phyloP scores from a whole-genome alignment of 2,797 vertebrate species.

The Pipistrellus nathusii region DNA sequence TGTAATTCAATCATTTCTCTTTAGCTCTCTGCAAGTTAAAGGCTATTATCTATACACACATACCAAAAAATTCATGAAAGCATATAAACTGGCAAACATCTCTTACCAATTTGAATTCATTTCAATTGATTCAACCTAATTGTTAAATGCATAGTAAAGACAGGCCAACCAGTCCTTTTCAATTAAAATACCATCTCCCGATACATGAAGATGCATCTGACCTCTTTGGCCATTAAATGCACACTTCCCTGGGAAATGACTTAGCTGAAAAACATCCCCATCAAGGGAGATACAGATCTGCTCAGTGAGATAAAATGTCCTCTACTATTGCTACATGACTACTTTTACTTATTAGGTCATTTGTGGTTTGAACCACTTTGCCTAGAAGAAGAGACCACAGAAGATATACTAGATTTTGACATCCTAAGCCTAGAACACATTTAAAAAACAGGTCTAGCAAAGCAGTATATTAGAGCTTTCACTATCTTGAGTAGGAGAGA shows the following conservation, averaged over 20 bases:
- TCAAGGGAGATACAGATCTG: not conserved
- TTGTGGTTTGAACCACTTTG: conserved; percentile 33
- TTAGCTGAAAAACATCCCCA: conserved; percentile 33
- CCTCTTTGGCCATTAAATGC: conserved; percentile 34
- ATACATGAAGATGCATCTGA: conserved; percentile 24
- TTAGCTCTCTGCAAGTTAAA: conserved; percentile 39
- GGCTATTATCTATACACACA: conserved; percentile 38
- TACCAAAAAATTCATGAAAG: not conserved
- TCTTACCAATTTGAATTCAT: conserved; percentile 54
- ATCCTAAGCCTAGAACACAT: not conserved
- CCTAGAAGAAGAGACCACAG: not conserved
- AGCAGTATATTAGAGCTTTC: not conserved
- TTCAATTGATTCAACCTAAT: conserved; percentile 63
- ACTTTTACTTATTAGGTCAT: conserved; percentile 22
- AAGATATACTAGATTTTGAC: conserved; percentile 2
- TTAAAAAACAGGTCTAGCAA: conserved; percentile 40
- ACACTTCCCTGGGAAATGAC: not conserved
- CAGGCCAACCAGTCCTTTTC: conserved; percentile 35
- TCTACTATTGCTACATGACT: conserved; percentile 5
- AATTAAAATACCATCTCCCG: conserved; percentile 30
- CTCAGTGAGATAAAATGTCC: conserved; percentile 19
- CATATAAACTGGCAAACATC: conserved; percentile 32
- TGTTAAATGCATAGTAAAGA: conserved; percentile 55
- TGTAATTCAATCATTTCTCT: conserved; percentile 50
- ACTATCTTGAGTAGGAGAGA: not conserved